Base-by-base conservation (phyloP, 2,113 vertebrate species). In the Syngnathus scovelli region DNA sequence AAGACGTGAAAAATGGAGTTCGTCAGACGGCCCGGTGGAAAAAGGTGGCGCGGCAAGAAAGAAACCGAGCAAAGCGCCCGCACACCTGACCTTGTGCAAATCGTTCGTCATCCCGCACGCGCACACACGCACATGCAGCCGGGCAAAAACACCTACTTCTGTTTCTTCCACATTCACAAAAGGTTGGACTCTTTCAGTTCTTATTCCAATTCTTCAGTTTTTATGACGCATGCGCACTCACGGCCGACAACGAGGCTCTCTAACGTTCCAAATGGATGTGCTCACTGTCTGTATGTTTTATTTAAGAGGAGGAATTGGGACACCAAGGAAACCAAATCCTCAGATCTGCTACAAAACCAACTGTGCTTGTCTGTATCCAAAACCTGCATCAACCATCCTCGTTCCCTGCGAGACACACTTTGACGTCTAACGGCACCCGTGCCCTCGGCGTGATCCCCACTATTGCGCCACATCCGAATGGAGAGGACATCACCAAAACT, bases 391-490 rank as follows among this genome's bases (percentile, higher is more conserved):
- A 61, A 65, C 68, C 67, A 49, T 61, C 71, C 67, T 76, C 12
- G 48, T 67, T 81, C 71, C 76, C 62, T 75, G 49, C 56, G 65
- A 75, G 64, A 33, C 76, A 76, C 64, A 70, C 67, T 75, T 41
- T 4, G 39, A 74, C 27, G 68, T 52, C 77, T 88, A 79, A 85
- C 83, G 77, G 75, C 78, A 74, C 70, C 78, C 81, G 66, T 79
- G 86, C 87, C 83, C 82, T 86, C 79, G 58, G 74, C 75, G 78
- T 83, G 84, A 88, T 86, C 77, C 79, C 66, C 51, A 41, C 77
- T 69, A 63, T 60, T 41, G 69, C 13, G 39, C 67, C 58, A 11
- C 37, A 56, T 82, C 67, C 67, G 39, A 62, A 43, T 68, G 69
- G 61, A 70, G 61, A 68, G 78, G 73, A 75, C 83, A 78, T 87